Base-by-base conservation (phyloP, 2,888 invertebrate genomes). In the Diaprepes abbreviatus region DNA sequence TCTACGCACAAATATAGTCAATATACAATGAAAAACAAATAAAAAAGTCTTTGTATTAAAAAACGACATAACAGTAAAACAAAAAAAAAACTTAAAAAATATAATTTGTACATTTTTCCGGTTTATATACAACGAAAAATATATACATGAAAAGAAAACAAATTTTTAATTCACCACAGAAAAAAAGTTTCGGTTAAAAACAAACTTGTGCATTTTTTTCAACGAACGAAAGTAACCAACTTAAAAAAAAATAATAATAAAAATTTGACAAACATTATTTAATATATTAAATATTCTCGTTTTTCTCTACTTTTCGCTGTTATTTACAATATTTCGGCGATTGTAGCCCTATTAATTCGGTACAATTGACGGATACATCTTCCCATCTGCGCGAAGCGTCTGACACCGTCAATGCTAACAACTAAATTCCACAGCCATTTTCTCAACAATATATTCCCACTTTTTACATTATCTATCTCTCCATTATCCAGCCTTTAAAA, bases 341-440 rank as follows among this genome's bases (percentile, higher is more conserved):
- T 60, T 45, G 35, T 35, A 60, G 59, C 59, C 59, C 48, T 60
- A 58, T 60, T 40, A 48, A 60, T 60, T 60, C 59, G 48, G 48
- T 55, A 55, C 16, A 38, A 19, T 60, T 60, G 59, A 45, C 59
- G 58, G 58, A 28, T 31, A 24, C 28, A 40, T 58, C 21, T 48
- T 35, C 48, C 33, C 48, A 48, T 33, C 48, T 31, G 45, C 19
- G 7, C 17, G 24, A 58, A 24, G 58, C 58, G 28, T 58, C 43
- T 14, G 43, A 48, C 38, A 36, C 36, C 55, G 52, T 54, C 54
- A 57, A 52, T 31, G 28, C 35, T 67, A 67, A 67, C 60, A 55
- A 60, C 55, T 62, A 70, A 66, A 31, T 67, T 71, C 67, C 67
- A 71, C 70, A 70, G 70, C 70, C 70, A 66, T 66, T 36, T 65